Percentiles rank a stretch among this genome's conserved stretches.
Conservation (phyloP, 2,797 vertebrate species). For the Cirrhinus molitorella region DNA sequence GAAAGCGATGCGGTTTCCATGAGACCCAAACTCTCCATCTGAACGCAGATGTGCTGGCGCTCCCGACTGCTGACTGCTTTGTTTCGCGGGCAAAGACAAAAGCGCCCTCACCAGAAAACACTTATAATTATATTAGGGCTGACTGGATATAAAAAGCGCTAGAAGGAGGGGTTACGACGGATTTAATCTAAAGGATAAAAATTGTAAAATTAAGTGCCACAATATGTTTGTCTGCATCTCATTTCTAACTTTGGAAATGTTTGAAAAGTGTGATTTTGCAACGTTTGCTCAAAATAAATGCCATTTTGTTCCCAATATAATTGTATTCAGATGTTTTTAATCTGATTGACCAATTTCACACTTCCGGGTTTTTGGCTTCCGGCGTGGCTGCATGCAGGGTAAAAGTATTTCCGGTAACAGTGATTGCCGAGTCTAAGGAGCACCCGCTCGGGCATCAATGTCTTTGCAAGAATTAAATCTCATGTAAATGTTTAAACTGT, state of each 20-base stretch:
- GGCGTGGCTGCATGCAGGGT: no score
- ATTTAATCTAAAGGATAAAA: background rate
- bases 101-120: conserved; percentile 31
- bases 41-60: conserved; percentile 50
- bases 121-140: conserved; percentile 54
- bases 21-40: conserved; percentile 43
- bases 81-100: conserved; percentile 49
- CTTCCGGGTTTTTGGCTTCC: no score
- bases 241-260: no score
- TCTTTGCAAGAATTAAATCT: no score
- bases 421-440: no score
- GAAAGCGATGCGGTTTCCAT: conserved; percentile 42
- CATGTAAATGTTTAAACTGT: no score
- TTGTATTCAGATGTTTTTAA: background rate
- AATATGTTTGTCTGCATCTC: background rate
- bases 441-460: no score
- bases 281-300: background rate
- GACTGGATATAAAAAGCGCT: conserved; percentile 40
- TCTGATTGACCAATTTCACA: no score
- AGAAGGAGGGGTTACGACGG: conserved; percentile 10
- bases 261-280: background rate
- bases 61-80: conserved; percentile 30
- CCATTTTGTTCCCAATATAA: background rate
- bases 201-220: background rate
- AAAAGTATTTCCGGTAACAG: no score